Conservation (phyloP, 1,140 invertebrate species). For the Drosophila lacteicornis region DNA sequence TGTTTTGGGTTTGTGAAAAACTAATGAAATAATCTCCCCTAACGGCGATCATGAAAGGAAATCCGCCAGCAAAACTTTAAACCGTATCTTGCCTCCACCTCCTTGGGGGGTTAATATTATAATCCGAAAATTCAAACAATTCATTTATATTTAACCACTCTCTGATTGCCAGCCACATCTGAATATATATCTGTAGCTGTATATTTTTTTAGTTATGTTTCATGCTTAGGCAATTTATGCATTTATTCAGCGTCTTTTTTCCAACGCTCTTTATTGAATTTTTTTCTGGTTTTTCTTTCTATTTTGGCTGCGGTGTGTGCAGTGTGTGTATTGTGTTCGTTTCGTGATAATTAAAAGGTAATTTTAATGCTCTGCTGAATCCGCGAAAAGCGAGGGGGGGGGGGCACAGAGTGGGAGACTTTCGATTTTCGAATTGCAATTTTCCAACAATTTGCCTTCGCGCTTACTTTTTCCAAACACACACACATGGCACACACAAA, state of each 20-base stretch:
- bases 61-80: slow-evolving; percentile 7
- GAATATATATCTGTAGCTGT: background rate
- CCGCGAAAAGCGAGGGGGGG: slow-evolving; percentile 4
- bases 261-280: background rate
- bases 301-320: slow-evolving; percentile 11
- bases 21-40: slow-evolving; percentile 22
- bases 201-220: slow-evolving; percentile 16
- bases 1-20: background rate
- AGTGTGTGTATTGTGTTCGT: background rate
- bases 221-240: slow-evolving; percentile 58
- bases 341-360: slow-evolving; percentile 74
- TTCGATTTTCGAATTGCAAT: slow-evolving; percentile 37
- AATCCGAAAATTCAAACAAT: background rate
- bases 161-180: slow-evolving; percentile 4
- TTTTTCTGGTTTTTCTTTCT: background rate
- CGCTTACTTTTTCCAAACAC: slow-evolving; percentile 2
- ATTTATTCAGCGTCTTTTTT: slow-evolving; percentile 41
- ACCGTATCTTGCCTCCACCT: background rate
- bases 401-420: slow-evolving; percentile 16
- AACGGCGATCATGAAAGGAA: slow-evolving; percentile 1
- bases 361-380: slow-evolving; percentile 62
- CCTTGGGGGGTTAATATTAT: slow-evolving; percentile 11
- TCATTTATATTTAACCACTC: slow-evolving; percentile 11
- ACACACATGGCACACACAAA: background rate
- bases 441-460: slow-evolving; percentile 17